A percentile compares a stretch with the other conserved stretches of the same genome.
Evolutionary conservation across 30 jellyfish, hydroid and myxozoan genomes (phyloP).

Genomic region (Aurelia sp.): DNA sequence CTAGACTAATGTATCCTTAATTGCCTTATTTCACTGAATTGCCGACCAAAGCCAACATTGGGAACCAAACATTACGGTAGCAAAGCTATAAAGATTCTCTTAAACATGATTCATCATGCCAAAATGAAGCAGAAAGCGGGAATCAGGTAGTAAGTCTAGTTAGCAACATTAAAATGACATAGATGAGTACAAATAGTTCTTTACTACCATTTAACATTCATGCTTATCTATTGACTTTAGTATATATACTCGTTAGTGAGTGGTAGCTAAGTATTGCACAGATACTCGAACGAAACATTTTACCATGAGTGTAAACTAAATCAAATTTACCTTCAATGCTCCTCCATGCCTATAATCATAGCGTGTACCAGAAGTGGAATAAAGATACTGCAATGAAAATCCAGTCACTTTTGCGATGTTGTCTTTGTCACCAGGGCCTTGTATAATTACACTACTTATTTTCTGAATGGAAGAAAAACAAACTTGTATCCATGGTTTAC

Average conservation of each 20-base stretch:
- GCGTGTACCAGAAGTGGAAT: background rate
- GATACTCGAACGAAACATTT: too few species aligned
- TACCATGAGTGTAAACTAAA: too few species aligned
- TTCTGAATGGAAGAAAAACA: constrained; percentile 26
- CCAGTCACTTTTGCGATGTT: constrained; percentile 40
- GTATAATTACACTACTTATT: constrained; percentile 40
- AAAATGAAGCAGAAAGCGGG: too few species aligned
- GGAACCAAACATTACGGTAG: too few species aligned
- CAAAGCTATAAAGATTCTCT: too few species aligned
- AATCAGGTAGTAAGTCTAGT: too few species aligned
- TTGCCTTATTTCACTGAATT: too few species aligned
- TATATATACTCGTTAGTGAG: too few species aligned
- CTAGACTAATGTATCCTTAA: too few species aligned
- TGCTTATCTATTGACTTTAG: background rate
- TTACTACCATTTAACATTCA: background rate
- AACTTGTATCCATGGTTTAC: constrained; percentile 69
- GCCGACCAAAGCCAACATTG: too few species aligned
- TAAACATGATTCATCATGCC: too few species aligned
- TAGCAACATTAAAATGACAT: background rate
- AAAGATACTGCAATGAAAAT: constrained; percentile 26
- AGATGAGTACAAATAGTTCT: background rate
- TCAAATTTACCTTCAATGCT: constrained; percentile 14
- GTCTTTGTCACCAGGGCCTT: constrained; percentile 55
- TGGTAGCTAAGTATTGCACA: too few species aligned
- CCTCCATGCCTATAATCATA: constrained; percentile 25